These are phyloP conservation scores for Morpho deidamia DNA, from an alignment of 2,888 invertebrate species.

Conservation along the genomic window DNA sequence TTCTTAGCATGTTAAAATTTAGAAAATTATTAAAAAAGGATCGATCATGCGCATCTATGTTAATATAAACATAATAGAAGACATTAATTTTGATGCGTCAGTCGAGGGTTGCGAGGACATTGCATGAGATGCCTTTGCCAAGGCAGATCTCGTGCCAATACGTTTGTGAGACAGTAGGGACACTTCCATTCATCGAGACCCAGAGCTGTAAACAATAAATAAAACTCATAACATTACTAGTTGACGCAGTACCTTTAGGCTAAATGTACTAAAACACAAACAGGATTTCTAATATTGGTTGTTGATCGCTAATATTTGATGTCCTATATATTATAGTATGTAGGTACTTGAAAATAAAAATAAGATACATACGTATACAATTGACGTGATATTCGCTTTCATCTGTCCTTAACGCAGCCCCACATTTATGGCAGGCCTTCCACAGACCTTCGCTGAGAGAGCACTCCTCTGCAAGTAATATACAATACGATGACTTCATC, in stretches of 20 bases:
- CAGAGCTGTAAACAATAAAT: constrained; percentile 41
- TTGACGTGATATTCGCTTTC: constrained; percentile 61
- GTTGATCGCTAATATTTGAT: too few relatives aligned
- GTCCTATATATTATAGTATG: too few relatives aligned
- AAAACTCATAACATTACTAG: too few relatives aligned
- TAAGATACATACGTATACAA: constrained; percentile 58
- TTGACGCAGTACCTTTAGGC: too few relatives aligned
- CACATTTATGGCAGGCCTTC: constrained; percentile 62
- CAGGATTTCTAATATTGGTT: too few relatives aligned
- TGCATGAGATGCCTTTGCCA: constrained; percentile 91
- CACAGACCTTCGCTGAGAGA: constrained; percentile 61
- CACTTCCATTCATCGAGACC: constrained; percentile 86
- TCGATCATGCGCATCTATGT: too few relatives aligned
- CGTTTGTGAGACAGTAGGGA: constrained; percentile 90
- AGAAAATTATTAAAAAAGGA: too few relatives aligned
- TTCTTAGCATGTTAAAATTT: too few relatives aligned
- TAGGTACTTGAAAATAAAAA: neutral
- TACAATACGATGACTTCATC: neutral
- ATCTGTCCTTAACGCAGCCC: constrained; percentile 57
- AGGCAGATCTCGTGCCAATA: constrained; percentile 85
- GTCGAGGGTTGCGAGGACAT: constrained; percentile 64
- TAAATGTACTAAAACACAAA: too few relatives aligned
- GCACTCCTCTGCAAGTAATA: constrained; percentile 54
- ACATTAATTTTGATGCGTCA: constrained; percentile 32
- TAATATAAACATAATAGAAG: neutral